Evolutionary conservation across 1,140 invertebrate species (phyloP), one percentile per base, ranked within the genome.

Genomic region (Cecropterus lyciades): DNA sequence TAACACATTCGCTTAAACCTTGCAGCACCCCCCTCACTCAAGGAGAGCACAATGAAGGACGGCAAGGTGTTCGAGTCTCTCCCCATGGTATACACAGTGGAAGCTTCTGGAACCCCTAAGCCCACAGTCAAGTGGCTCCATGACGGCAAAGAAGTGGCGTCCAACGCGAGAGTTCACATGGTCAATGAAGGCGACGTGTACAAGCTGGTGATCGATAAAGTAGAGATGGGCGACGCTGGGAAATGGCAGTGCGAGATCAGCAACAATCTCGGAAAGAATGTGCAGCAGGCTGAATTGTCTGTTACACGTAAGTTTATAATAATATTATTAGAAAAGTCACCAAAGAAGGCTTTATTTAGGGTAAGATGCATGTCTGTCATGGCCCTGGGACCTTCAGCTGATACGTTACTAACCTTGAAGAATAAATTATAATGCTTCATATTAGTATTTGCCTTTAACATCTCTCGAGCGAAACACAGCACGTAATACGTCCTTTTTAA

Each of bases 91-190:
- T 97, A 96, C 80, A 95, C 95, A 57, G 94, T 97, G 0, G 93
- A 94, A 69, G 96, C 95, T 5, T 93, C 91, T 24, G 96, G 96
- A 15, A 91, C 95, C 67, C 97, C 97, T 17, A 94, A 95, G 66
- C 96, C 97, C 0, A 94, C 95, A 43, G 95, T 95, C 3, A 95
- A 95, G 76, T 98, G 97, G 96, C 95, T 94, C 11, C 94, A 96
- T 60, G 94, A 97, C 77, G 96, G 95, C 3, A 91, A 95, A 69
- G 93, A 93, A 16, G 85, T 97, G 1, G 94, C 94, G 45, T 73
- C 93, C 0, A 91, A 94, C 16, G 93, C 94, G 15, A 93, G 94
- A 62, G 92, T 95, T 4, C 94, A 94, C 48, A 94, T 96, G 7
- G 91, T 92, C 5, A 94, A 95, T 17, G 93, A 95, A 13, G 96